These are phyloP conservation scores for Phaetusa simplex DNA, from an alignment of 2,113 vertebrate genomes.

Conservation along the genomic window DNA sequence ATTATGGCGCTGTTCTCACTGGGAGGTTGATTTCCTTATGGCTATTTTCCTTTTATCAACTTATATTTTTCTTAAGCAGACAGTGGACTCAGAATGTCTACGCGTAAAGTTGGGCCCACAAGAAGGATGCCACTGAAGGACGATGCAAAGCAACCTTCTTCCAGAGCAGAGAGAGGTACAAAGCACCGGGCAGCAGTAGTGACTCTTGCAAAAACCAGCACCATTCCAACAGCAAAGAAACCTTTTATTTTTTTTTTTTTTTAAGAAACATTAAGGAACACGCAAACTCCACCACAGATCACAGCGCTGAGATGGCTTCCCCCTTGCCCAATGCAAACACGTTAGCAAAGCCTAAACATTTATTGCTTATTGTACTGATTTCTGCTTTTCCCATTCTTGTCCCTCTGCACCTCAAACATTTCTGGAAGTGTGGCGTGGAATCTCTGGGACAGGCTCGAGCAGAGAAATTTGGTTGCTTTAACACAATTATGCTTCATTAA, in stretches of 20 bases:
- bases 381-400: not conserved
- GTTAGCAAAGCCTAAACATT: not conserved
- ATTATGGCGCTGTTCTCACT: not conserved
- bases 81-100: not conserved
- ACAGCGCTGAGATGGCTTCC: fast-evolving
- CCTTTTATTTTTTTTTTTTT: fast-evolving
- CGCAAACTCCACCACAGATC: not conserved
- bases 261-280: not conserved
- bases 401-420: not conserved
- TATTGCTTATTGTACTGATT: not conserved
- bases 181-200: not conserved
- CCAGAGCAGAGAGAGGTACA: not conserved
- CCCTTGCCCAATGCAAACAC: fast-evolving
- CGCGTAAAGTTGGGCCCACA: not conserved
- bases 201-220: not conserved
- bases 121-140: not conserved
- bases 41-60: not conserved
- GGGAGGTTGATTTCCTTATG: not conserved
- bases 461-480: not conserved
- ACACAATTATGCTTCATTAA: not conserved
- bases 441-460: not conserved
- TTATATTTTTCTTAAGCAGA: not conserved
- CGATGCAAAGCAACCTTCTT: not conserved
- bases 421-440: not conserved
- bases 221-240: not conserved